Evolutionary conservation across 2,113 vertebrate species (phyloP), one percentile per base, ranked within the genome.

Genomic region (Albula glossodonta): DNA sequence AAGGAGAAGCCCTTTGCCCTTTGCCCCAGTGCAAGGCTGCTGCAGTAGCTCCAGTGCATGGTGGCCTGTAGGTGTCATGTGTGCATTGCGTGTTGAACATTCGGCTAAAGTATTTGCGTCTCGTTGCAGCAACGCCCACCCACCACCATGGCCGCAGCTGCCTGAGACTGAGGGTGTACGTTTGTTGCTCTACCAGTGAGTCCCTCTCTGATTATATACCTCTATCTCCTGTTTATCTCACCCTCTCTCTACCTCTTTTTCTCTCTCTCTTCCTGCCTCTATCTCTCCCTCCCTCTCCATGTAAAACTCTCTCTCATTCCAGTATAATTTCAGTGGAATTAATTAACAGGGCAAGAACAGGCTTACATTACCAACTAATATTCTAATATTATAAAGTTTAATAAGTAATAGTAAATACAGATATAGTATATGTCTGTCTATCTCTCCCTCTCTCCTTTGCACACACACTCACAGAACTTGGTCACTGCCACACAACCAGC

Each of bases 151-250:
- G 95, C 89, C 96, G 96, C 81, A 97, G 96, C 92, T 99, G 98
- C 92, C 96, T 99, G 88, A 96, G 96, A 94, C 97, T 99, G 96
- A 97, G 97, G 86, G 98, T 99, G 88, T 98, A 98, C 2, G 98
- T 99, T 90, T 99, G 98, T 95, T 99, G 98, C 51, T 94, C 97
- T 90, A 97, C 97, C 91, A 97, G 98, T 98, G 89, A 95, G 96
- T 97, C 85, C 84, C 1, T 51, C 66, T 52, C 78, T 86, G 89
- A 87, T 88, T 88, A 83, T 86, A 83, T 89, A 85, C 22, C 60
- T 66, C 91, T 85, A 78, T 41, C 83, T 25, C 57, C 31, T 41
- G 89, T 88, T 88, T 88, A 83, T 86, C 85, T 89, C 86, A 19
- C 60, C 22, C 91, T 85, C 80, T 41, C 83, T 25, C 57, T 70